Evolutionary conservation across 2,797 vertebrate genomes (phyloP).

Genomic region (Gymnoscopelus braueri): DNA sequence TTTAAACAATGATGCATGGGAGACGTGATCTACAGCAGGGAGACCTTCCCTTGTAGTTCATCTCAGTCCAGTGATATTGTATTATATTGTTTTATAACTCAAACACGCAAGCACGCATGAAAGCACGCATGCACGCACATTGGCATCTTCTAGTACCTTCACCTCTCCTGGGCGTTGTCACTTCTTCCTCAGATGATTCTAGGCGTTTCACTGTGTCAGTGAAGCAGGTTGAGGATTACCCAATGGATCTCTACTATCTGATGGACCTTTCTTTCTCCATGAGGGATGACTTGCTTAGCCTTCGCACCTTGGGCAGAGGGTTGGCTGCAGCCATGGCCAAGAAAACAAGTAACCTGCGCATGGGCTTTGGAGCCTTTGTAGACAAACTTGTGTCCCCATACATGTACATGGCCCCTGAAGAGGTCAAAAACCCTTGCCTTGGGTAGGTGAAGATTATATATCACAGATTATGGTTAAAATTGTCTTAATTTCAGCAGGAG

Average conservation of each 20-base stretch:
- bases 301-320: conserved; percentile 85
- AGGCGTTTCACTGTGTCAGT: conserved; percentile 87
- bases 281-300: conserved; percentile 82
- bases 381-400: conserved; percentile 93
- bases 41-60: too few species aligned
- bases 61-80: too few species aligned
- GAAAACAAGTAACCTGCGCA: conserved; percentile 91
- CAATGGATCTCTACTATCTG: conserved; percentile 96
- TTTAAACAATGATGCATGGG: too few species aligned
- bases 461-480: neutral
- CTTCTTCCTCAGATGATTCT: conserved; percentile 83
- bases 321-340: conserved; percentile 85
- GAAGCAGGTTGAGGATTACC: conserved; percentile 96
- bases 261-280: conserved; percentile 96
- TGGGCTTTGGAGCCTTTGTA: conserved; percentile 97
- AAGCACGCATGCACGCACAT: too few species aligned
- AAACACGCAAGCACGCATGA: too few species aligned
- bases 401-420: conserved; percentile 86
- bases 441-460: conserved; percentile 74
- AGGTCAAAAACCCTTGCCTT: conserved; percentile 87
- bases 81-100: too few species aligned
- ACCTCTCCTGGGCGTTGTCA: neutral
- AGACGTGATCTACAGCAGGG: too few species aligned
- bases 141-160: too few species aligned
- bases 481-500: neutral